Evolutionary conservation across 1,140 invertebrate species (phyloP), one percentile per base, ranked within the genome.

Genomic region (Heliconius melpomene): DNA sequence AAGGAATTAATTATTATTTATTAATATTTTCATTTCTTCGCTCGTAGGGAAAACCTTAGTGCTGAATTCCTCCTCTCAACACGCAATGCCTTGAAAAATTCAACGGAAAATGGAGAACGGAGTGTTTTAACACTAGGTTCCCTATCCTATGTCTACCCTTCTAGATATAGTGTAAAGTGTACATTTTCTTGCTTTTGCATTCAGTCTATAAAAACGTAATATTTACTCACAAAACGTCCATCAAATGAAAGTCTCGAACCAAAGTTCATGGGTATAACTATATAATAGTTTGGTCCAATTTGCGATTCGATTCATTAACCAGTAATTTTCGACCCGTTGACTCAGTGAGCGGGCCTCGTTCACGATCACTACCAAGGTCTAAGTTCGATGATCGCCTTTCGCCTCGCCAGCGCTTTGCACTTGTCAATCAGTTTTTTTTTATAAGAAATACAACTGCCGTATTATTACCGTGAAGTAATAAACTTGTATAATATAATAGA

Each of bases 341-440:
- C 81, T 74, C 78, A 75, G 82, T 83, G 82, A 83, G 75, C 77
- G 82, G 85, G 84, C 88, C 89, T 89, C 82, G 87, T 46, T 84
- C 84, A 87, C 86, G 88, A 85, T 91, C 90, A 90, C 83, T 88
- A 90, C 72, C 90, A 90, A 92, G 90, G 90, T 79, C 80, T 72
- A 82, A 54, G 90, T 91, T 92, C 90, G 88, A 89, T 86, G 89
- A 76, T 87, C 90, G 86, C 86, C 89, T 90, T 91, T 91, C 88
- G 77, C 80, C 77, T 78, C 79, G 79, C 16, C 71, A 52, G 75
- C 71, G 74, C 40, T 70, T 7, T 76, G 70, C 79, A 80, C 79
- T 80, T 80, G 79, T 72, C 74, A 79, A 79, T 79, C 60, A 73
- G 32, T 72, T 60, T 73, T 80, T 46, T 66, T 32, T 32, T 76